Percentiles rank a stretch among this genome's conserved stretches.
These are phyloP conservation scores for Acanthosepion pharaonis DNA, from an alignment of 2,888 invertebrate species.

Conservation along the genomic window DNA sequence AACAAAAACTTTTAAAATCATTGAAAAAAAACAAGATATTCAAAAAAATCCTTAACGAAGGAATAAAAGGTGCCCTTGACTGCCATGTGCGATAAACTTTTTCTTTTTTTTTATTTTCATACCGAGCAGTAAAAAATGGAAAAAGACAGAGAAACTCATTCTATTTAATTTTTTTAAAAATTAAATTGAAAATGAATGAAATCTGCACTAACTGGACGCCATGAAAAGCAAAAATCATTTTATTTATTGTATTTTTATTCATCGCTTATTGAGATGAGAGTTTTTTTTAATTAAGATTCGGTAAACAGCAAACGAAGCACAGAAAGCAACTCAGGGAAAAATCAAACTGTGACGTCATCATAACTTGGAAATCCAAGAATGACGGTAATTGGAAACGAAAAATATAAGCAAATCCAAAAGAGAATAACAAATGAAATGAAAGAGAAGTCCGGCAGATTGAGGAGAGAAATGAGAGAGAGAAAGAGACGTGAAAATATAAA, in stretches of 20 bases:
- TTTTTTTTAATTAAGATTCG: background rate
- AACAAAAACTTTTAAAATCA: background rate
- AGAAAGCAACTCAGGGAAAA: constrained; percentile 5
- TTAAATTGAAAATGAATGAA: background rate
- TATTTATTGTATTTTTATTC: background rate
- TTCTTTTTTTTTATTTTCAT: background rate
- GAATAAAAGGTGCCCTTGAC: background rate
- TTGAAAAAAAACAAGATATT: background rate
- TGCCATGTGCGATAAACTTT: background rate
- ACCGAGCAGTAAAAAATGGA: background rate
- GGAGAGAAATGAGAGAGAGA: background rate
- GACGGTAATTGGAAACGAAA: background rate
- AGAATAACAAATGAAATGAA: background rate
- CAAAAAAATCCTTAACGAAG: background rate
- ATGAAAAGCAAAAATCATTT: background rate
- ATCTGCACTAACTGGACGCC: background rate
- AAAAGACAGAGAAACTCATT: background rate
- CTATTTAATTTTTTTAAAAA: background rate
- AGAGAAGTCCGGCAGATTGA: background rate
- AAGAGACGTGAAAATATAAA: background rate
- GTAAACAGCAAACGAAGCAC: background rate
- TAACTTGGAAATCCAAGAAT: constrained; percentile 3
- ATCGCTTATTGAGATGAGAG: background rate
- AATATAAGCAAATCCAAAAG: background rate
- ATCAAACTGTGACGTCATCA: background rate